A percentile compares a stretch with the other conserved stretches of the same genome.
These are phyloP conservation scores for Chaetura pelagica DNA, from an alignment of 2,113 vertebrate genomes.

Conservation along the genomic window DNA sequence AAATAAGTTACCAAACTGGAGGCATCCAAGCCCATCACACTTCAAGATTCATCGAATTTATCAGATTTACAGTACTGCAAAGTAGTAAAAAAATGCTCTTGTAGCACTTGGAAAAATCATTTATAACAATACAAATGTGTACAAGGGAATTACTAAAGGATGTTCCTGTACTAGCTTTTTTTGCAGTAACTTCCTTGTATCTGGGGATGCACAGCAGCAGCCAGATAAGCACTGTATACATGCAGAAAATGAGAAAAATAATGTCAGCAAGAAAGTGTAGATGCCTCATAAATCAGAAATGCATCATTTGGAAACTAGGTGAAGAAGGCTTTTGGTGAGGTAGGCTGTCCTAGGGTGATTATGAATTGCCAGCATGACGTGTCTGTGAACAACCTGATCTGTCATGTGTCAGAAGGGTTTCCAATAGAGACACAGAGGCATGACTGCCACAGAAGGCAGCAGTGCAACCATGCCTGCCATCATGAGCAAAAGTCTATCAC, in stretches of 20 bases:
- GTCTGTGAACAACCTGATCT: not conserved
- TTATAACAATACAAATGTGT: not conserved
- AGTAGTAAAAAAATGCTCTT: not conserved
- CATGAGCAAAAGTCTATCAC: not conserved
- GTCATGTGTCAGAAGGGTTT: not conserved
- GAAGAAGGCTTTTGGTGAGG: not conserved
- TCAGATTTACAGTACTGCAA: not conserved
- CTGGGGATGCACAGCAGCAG: not conserved
- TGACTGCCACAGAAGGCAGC: not conserved
- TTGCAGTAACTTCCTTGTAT: not conserved
- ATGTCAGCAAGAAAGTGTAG: not conserved
- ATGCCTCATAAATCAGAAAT: not conserved
- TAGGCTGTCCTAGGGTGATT: not conserved
- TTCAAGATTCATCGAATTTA: not conserved
- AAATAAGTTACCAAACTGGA: not conserved
- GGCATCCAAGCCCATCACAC: not conserved
- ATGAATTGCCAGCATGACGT: not conserved
- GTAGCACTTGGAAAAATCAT: not conserved
- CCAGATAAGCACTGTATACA: not conserved
- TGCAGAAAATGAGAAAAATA: not conserved
- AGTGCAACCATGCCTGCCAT: accelerated
- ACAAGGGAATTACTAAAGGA: not conserved
- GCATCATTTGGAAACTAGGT: not conserved
- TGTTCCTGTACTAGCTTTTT: not conserved
- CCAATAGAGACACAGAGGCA: not conserved